Evolutionary conservation across 2,797 vertebrate genomes (phyloP).

Genomic region (Myotis daubentonii): DNA sequence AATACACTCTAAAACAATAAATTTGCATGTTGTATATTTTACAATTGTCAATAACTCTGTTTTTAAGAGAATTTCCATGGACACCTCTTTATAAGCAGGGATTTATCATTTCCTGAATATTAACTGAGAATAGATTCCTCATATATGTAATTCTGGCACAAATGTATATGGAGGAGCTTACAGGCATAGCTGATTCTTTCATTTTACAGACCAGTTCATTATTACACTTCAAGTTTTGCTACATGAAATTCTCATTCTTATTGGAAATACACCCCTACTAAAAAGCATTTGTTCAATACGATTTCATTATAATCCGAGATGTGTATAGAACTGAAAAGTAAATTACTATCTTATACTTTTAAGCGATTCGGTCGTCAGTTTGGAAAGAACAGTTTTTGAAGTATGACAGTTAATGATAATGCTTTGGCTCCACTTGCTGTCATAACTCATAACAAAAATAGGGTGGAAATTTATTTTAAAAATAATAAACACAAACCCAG

Average conservation of each 20-base stretch:
- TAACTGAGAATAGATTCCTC: conserved; percentile 66
- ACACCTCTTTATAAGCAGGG: conserved; percentile 65
- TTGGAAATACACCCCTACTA: conserved; percentile 10
- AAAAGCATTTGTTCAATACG: conserved; percentile 31
- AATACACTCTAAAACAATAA: conserved; percentile 65
- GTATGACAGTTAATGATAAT: conserved; percentile 54
- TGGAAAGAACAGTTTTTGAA: conserved; percentile 41
- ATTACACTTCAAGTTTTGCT: conserved; percentile 53
- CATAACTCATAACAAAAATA: conserved; percentile 48
- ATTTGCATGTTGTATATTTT: conserved; percentile 62
- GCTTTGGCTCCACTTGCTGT: neutral
- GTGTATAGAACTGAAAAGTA: conserved; percentile 32
- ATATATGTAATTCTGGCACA: conserved; percentile 68
- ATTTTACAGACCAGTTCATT: conserved; percentile 66
- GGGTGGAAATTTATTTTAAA: neutral
- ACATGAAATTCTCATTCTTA: conserved; percentile 58
- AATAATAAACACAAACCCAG: neutral
- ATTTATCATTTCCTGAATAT: conserved; percentile 68
- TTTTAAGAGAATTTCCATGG: conserved; percentile 70
- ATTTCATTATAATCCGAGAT: conserved; percentile 50
- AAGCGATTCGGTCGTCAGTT: conserved; percentile 48
- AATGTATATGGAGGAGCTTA: conserved; percentile 70
- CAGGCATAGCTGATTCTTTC: conserved; percentile 59
- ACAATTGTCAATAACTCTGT: conserved; percentile 70
- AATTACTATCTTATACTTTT: conserved; percentile 61